These are phyloP conservation scores for Nyctereutes procyonoides DNA, from an alignment of 2,113 vertebrate species.

Conservation along the genomic window DNA sequence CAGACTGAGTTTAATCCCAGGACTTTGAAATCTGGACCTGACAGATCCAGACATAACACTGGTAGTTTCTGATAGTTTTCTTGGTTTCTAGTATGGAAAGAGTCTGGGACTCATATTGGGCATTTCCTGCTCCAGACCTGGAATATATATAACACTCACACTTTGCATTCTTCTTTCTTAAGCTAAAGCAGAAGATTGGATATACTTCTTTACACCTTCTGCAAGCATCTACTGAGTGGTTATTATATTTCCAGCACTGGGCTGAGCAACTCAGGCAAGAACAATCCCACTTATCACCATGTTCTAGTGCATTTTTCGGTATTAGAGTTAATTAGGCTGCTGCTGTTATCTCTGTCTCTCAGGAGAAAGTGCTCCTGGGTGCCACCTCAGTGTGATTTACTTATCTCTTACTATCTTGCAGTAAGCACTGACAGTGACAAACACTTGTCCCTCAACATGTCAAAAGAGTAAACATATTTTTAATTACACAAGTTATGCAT, in stretches of 20 bases:
- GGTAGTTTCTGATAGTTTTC: neutral
- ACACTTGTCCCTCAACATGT: slow-evolving; percentile 50
- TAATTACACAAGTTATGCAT: slow-evolving; percentile 61
- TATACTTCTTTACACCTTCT: slow-evolving; percentile 13
- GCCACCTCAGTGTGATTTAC: slow-evolving; percentile 22
- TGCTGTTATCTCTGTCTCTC: slow-evolving; percentile 67
- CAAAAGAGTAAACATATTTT: slow-evolving; percentile 68
- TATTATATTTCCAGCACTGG: slow-evolving; percentile 13
- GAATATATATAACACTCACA: neutral
- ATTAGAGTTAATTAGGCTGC: slow-evolving; percentile 62
- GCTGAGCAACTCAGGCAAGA: slow-evolving; percentile 56
- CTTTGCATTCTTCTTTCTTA: slow-evolving; percentile 16
- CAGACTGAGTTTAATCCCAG: too few species aligned
- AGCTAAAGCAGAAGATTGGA: neutral
- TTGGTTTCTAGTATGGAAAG: slow-evolving; percentile 1
- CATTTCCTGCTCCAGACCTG: neutral
- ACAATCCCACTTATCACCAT: slow-evolving; percentile 41
- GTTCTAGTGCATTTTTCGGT: slow-evolving; percentile 30
- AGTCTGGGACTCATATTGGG: neutral
- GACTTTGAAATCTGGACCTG: too few species aligned
- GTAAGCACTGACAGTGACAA: slow-evolving; percentile 42
- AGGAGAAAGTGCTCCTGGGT: slow-evolving; percentile 40
- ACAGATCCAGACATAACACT: neutral
- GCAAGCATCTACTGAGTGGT: neutral
- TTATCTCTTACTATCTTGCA: slow-evolving; percentile 62